These are phyloP conservation scores for Formica aserva DNA, from an alignment of 2,888 invertebrate species.

Conservation along the genomic window DNA sequence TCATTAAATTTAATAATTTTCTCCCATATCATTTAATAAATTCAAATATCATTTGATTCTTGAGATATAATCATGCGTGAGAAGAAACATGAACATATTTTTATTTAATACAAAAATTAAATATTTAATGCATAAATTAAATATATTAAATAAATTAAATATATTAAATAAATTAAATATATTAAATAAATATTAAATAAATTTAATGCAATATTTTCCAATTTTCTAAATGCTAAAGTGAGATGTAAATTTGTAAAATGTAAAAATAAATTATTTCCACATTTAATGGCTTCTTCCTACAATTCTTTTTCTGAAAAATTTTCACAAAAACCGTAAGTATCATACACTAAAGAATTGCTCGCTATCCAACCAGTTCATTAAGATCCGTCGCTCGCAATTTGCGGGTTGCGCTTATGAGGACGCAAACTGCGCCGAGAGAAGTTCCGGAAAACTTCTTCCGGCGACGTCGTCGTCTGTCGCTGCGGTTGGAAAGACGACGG, in stretches of 20 bases:
- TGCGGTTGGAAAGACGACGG: conserved; percentile 46
- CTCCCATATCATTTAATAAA: neutral
- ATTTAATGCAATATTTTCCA: neutral
- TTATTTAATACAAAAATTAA: neutral
- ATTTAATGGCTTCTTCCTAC: neutral
- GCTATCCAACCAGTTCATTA: conserved; percentile 48
- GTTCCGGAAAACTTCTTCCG: conserved; percentile 38
- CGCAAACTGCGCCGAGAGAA: conserved; percentile 22
- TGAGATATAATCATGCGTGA: neutral
- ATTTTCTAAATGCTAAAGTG: neutral
- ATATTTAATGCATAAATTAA: too few species aligned
- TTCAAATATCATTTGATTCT: neutral
- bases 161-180: too few species aligned
- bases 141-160: too few species aligned
- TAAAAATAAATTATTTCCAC: neutral
- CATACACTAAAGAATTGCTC: neutral
- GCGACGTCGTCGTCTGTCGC: conserved; percentile 30
- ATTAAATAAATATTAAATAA: too few species aligned
- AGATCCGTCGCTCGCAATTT: conserved; percentile 63
- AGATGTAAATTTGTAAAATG: too few species aligned
- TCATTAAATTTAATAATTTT: neutral
- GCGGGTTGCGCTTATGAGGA: conserved; percentile 45
- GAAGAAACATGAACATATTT: neutral
- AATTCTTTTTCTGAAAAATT: neutral
- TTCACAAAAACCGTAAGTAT: neutral